Conservation (phyloP, 2,888 invertebrate genomes). For the Platycheirus albimanus region DNA sequence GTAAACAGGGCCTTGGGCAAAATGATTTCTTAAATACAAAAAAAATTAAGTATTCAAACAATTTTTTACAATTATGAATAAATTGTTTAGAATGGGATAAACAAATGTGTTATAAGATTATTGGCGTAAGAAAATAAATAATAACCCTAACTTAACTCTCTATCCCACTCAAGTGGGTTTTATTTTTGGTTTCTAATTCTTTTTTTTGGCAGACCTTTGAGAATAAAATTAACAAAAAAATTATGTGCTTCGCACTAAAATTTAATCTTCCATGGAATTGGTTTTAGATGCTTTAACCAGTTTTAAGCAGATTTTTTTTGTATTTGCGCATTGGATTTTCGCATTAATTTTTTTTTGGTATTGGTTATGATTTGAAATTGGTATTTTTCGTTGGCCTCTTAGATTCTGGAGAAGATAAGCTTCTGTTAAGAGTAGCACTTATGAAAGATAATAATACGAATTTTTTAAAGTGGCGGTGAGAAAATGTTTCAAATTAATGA, state of each 20-base stretch:
- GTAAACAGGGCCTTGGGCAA: conserved; percentile 16
- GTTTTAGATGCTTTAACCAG: conserved; percentile 7
- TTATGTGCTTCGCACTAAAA: conserved; percentile 30
- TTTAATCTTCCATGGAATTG: conserved; percentile 29
- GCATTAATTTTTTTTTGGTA: neutral
- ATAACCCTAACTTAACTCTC: neutral
- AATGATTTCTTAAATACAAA: neutral
- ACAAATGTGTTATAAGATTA: conserved; percentile 20
- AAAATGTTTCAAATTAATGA: no score
- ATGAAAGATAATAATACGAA: no score
- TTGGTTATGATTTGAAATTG: neutral
- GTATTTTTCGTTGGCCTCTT: neutral
- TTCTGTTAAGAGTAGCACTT: no score
- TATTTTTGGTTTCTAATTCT: no score
- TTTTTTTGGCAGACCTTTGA: conserved; percentile 13
- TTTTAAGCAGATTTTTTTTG: neutral
- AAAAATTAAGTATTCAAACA: conserved; percentile 12
- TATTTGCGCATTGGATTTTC: conserved; percentile 21
- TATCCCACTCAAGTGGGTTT: no score
- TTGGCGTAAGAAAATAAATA: conserved; percentile 23
- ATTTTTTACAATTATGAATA: conserved; percentile 25
- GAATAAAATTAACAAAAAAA: conserved; percentile 34
- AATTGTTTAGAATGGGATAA: conserved; percentile 13
- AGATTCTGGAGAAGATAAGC: no score
- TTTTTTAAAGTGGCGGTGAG: no score